Evolutionary conservation across 2,888 invertebrate species (phyloP).

Genomic region (Strigamia transsilvanica): DNA sequence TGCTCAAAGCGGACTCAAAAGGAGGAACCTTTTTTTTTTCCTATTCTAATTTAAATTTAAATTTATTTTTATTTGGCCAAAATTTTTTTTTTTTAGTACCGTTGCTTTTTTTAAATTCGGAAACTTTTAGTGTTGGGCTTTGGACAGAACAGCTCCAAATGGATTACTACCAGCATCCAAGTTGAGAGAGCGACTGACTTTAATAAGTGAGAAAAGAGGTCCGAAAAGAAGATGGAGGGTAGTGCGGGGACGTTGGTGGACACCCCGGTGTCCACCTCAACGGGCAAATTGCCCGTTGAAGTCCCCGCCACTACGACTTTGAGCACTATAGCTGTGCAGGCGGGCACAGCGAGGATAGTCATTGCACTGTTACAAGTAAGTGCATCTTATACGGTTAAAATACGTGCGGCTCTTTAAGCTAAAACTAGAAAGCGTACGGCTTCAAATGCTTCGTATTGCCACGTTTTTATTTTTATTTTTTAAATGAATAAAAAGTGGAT

Average conservation of each 20-base stretch:
- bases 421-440: not conserved
- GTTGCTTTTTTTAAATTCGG: constrained; percentile 1
- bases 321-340: constrained; percentile 89
- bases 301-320: constrained; percentile 77
- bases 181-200: constrained; percentile 24
- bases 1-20: constrained; percentile 8
- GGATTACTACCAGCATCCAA: constrained; percentile 21
- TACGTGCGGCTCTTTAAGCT: not conserved
- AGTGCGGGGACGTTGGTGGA: constrained; percentile 34
- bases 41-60: not conserved
- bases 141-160: not conserved
- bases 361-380: constrained; percentile 88
- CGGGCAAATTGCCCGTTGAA: constrained; percentile 17
- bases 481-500: not conserved
- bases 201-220: not conserved
- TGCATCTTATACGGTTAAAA: constrained; percentile 54
- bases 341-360: constrained; percentile 84
- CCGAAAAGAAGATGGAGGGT: constrained; percentile 26
- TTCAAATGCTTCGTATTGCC: not conserved
- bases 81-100: not conserved
- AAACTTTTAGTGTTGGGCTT: not conserved
- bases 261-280: constrained; percentile 23
- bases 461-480: no score
- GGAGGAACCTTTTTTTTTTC: constrained; percentile 14
- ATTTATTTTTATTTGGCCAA: not conserved